Percentiles rank a stretch among this genome's conserved stretches.
These are phyloP conservation scores for Oreortyx pictus DNA, from an alignment of 2,797 vertebrate genomes.

Conservation along the genomic window DNA sequence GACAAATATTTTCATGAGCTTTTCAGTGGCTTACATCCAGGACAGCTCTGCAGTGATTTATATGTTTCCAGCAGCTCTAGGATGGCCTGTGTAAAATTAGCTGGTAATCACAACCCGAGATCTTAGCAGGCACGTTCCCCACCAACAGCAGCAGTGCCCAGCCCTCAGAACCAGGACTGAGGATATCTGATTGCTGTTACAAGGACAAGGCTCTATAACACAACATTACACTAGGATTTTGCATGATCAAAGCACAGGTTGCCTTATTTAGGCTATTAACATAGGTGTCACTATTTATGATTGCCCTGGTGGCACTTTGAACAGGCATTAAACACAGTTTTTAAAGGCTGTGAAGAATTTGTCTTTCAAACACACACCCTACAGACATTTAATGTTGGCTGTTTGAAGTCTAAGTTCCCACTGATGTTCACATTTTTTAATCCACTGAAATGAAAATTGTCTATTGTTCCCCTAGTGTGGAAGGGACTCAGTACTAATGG, in stretches of 20 bases:
- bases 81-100: constrained; percentile 39
- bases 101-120: constrained; percentile 27
- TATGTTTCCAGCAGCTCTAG: constrained; percentile 38
- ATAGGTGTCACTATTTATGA: neutral
- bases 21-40: constrained; percentile 38
- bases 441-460: neutral
- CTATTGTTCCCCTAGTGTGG: neutral
- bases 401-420: neutral
- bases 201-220: neutral
- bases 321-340: neutral
- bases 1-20: constrained; percentile 49
- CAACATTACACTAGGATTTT: neutral
- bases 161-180: neutral
- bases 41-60: constrained; percentile 36
- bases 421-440: neutral
- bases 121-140: neutral
- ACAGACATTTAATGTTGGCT: neutral
- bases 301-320: neutral
- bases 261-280: constrained; percentile 16
- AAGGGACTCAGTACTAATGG: neutral
- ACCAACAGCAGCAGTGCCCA: neutral
- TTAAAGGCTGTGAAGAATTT: neutral
- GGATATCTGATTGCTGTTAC: neutral
- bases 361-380: neutral
- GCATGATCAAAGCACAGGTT: neutral